Base-by-base conservation (phyloP, 1,140 invertebrate species). In the Eubasilissa regina region DNA sequence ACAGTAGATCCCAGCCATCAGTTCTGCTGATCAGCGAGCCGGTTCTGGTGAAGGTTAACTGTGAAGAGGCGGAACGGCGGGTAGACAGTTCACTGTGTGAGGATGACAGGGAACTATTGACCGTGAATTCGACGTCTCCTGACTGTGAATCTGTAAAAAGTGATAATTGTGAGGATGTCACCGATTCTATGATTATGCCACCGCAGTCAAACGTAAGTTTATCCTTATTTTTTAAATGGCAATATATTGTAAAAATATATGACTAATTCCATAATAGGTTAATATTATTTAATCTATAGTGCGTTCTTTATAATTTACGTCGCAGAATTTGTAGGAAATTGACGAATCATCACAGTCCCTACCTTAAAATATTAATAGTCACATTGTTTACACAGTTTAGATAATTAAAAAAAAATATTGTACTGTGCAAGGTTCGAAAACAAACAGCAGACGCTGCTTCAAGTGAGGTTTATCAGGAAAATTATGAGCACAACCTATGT, bases 1-100 rank as follows among this genome's bases (percentile, higher is more conserved):
- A 83, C 9, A 83, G 81, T 64, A 75, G 81, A 35, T 83, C 81
- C 12, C 81, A 83, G 75, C 81, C 81, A 21, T 78, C 79, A 0
- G 77, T 83, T 17, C 21, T 78, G 70, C 19, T 58, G 9, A 78
- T 83, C 21, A 83, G 81, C 44, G 81, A 80, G 21, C 81, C 81
- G 8, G 64, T 79, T 25, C 51, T 79, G 44, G 25, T 83, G 53
- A 80, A 83, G 58, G 70, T 80, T 13, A 77, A 78, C 53, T 75
- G 77, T 17, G 78, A 75, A 47, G 58, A 75, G 19, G 78, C 74
- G 13, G 73, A 83, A 9, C 25, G 43, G 13, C 8, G 13, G n/a
- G 58, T 19, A 15, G 64, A 72, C 19, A 78, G 45, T 51, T 75
- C 48, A 7, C 51, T 53, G 10, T 62, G 68, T 45, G 74, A 62